A percentile compares a stretch with the other conserved stretches of the same genome.
Evolutionary conservation across 2,113 vertebrate genomes (phyloP).

Genomic region (Pedetes capensis): DNA sequence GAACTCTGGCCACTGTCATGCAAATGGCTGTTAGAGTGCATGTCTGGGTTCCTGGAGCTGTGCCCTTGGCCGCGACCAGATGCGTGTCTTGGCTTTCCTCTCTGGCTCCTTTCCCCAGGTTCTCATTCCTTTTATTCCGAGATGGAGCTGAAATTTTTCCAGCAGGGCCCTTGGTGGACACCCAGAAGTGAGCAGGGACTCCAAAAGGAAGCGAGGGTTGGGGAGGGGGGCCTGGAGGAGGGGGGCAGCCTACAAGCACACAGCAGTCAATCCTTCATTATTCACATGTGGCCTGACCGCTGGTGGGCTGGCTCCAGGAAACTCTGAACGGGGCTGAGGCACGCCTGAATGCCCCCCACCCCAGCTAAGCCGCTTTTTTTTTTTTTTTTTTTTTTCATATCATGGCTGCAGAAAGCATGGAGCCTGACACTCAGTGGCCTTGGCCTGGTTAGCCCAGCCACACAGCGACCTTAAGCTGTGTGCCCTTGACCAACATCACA

Average conservation of each 20-base stretch:
- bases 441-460: neutral
- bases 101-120: conserved; percentile 60
- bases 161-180: conserved; percentile 61
- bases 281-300: conserved; percentile 65
- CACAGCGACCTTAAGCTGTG: neutral
- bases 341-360: conserved; percentile 9
- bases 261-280: conserved; percentile 61
- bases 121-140: conserved; percentile 70
- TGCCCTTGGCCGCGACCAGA: conserved; percentile 28
- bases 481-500: neutral
- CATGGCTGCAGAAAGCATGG: neutral
- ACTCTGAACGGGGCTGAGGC: conserved; percentile 46
- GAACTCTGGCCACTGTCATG: neutral
- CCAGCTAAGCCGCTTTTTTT: neutral
- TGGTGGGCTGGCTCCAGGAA: conserved; percentile 66
- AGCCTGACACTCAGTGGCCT: neutral
- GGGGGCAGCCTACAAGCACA: conserved; percentile 15
- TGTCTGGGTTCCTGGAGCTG: neutral
- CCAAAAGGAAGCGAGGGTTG: conserved; percentile 64
- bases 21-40: neutral
- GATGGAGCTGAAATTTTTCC: conserved; percentile 66
- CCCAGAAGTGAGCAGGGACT: conserved; percentile 69
- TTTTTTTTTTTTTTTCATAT: neutral
- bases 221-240: conserved; percentile 48
- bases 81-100: conserved; percentile 69